A percentile compares a stretch with the other conserved stretches of the same genome.
Conservation (phyloP, 2,797 vertebrate genomes). For the Leuciscus waleckii region DNA sequence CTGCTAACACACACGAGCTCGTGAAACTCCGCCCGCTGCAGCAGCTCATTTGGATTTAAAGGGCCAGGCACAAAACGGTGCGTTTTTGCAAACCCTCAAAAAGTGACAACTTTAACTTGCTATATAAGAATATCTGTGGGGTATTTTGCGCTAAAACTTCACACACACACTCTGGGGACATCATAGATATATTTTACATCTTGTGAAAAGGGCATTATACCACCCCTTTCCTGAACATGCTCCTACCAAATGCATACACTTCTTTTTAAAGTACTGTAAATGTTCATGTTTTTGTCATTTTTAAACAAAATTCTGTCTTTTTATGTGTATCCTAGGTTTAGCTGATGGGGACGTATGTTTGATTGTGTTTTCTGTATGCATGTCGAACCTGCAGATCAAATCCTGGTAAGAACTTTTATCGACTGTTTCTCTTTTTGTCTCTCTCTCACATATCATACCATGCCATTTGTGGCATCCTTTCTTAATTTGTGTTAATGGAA, state of each 20-base stretch:
- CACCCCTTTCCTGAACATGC: not conserved
- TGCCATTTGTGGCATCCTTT: not conserved
- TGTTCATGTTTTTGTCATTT: not conserved
- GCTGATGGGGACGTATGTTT: slow-evolving; percentile 59
- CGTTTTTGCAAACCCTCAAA: no score
- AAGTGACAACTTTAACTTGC: no score
- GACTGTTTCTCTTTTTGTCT: not conserved
- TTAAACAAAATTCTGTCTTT: not conserved
- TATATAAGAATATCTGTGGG: no score
- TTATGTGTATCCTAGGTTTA: slow-evolving; percentile 63
- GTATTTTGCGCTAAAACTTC: no score
- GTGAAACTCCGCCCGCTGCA: no score
- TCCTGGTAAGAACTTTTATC: slow-evolving; percentile 13
- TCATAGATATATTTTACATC: no score
- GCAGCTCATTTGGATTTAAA: no score
- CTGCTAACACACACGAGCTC: no score
- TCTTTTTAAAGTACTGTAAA: not conserved
- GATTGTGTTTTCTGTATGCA: slow-evolving; percentile 37
- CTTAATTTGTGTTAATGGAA: not conserved
- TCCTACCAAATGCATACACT: not conserved
- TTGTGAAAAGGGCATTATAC: no score
- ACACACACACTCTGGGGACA: no score
- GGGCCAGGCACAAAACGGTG: no score
- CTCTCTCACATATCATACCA: not conserved
- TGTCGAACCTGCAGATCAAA: slow-evolving; percentile 61